Percentiles rank a stretch among this genome's conserved stretches.
phyloP scores from a whole-genome alignment of 1,140 invertebrate genomes.

The Musca vetustissima region DNA sequence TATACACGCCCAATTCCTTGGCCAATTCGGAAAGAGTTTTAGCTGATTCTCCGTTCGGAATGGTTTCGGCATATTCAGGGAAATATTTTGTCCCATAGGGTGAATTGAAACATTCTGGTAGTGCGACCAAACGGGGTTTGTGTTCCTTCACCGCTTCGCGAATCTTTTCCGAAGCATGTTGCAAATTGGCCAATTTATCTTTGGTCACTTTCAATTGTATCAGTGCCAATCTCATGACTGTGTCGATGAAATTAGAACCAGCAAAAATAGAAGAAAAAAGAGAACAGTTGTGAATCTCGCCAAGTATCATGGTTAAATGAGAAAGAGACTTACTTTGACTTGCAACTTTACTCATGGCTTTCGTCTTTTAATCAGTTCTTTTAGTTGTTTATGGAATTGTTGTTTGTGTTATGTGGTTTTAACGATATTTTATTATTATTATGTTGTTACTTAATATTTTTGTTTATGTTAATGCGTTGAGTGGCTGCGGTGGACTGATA shows the following conservation, averaged over 20 bases:
- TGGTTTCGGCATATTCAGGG: conserved; percentile 78
- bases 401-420: too few species aligned
- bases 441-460: too few species aligned
- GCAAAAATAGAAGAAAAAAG: too few species aligned
- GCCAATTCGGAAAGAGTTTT: conserved; percentile 72
- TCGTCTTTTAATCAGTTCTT: too few species aligned
- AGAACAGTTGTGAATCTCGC: background rate
- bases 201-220: conserved; percentile 76
- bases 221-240: conserved; percentile 64
- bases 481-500: too few species aligned
- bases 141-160: conserved; percentile 69
- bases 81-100: conserved; percentile 80
- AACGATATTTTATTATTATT: too few species aligned
- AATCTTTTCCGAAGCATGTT: conserved; percentile 71
- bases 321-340: too few species aligned
- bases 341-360: too few species aligned
- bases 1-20: conserved; percentile 74
- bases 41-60: conserved; percentile 77
- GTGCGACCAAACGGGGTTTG: conserved; percentile 74
- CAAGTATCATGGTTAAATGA: too few species aligned
- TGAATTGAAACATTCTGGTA: conserved; percentile 94
- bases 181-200: conserved; percentile 76
- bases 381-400: too few species aligned
- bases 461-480: too few species aligned
- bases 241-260: too few species aligned